Evolutionary conservation across 2,113 vertebrate genomes (phyloP).

Genomic region (Geothlypis trichas): DNA sequence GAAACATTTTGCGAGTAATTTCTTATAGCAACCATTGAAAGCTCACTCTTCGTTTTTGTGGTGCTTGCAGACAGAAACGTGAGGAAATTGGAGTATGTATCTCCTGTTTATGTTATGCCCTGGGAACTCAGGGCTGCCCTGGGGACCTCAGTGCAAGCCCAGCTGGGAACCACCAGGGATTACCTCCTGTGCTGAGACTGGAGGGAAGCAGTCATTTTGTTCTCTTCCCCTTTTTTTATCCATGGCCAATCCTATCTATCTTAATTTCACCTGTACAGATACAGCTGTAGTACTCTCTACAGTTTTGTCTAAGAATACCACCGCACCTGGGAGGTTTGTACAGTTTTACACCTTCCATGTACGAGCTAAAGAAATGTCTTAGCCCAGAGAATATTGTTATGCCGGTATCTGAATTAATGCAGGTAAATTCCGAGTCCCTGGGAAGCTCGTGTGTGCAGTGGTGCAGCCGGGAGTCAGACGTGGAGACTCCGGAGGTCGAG

Average conservation of each 20-base stretch:
- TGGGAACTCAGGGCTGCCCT: not conserved
- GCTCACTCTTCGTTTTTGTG: not conserved
- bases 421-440: fast-evolving
- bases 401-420: too few relatives aligned
- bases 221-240: not conserved
- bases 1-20: not conserved
- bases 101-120: not conserved
- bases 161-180: fast-evolving
- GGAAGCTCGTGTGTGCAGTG: fast-evolving
- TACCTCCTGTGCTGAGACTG: not conserved
- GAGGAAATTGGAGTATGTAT: not conserved
- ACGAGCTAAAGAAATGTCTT: not conserved
- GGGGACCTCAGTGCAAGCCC: not conserved
- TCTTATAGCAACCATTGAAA: not conserved
- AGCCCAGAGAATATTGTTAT: not conserved
- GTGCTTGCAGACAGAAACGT: not conserved
- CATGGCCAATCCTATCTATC: fast-evolving
- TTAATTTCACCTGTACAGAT: fast-evolving
- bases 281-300: not conserved
- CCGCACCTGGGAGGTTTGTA: not conserved
- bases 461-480: fast-evolving
- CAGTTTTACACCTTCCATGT: not conserved
- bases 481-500: not conserved
- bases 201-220: fast-evolving
- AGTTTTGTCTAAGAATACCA: not conserved